Evolutionary conservation across 2,888 invertebrate species (phyloP), one percentile per base, ranked within the genome.

Genomic region (Trichacis sp.): DNA sequence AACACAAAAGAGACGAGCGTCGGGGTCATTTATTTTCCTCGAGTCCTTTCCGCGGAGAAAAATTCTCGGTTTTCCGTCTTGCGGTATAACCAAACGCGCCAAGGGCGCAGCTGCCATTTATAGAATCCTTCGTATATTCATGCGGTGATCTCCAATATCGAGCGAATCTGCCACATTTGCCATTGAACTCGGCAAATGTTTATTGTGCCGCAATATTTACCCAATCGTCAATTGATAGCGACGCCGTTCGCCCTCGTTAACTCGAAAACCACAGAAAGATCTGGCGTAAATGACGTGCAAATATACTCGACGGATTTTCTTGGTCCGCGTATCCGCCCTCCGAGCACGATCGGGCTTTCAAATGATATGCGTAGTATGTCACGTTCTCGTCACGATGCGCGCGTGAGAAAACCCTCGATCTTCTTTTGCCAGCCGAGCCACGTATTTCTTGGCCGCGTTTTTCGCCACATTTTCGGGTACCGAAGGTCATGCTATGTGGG

Each of bases 91-190:
- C 33, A n/a, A 33, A 49, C 14, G 12, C 18, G 24, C 15, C 33
- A 18, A 8, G 17, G 14, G 33, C 14, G 12, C 11, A 12, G 43
- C 61, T 33, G 45, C 30, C 49, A 47, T 62, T 55, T 43, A 52
- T 55, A 51, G 33, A 62, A 51, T 62, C 51, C 55, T 51, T 24
- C 33, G 51, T 33, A n/a, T 62, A 56, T 62, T 62, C 55, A 51
- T 55, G n/a, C 30, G 20, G 14, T 8, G 45, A 19, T 54, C 50
- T 38, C 46, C 51, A 33, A 15, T 47, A 33, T 36, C 46, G 50
- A 54, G 36, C 45, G 54, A 40, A 42, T 47, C 29, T 29, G 18
- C 12, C 30, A 14, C 54, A 50, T 61, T 55, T 51, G 38, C 30
- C 19, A 3, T 38, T 51, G 46, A 24, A 20, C 38, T 45, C 19